Base-by-base conservation (phyloP, 2,797 vertebrate species). In the Telmatherina bonti region DNA sequence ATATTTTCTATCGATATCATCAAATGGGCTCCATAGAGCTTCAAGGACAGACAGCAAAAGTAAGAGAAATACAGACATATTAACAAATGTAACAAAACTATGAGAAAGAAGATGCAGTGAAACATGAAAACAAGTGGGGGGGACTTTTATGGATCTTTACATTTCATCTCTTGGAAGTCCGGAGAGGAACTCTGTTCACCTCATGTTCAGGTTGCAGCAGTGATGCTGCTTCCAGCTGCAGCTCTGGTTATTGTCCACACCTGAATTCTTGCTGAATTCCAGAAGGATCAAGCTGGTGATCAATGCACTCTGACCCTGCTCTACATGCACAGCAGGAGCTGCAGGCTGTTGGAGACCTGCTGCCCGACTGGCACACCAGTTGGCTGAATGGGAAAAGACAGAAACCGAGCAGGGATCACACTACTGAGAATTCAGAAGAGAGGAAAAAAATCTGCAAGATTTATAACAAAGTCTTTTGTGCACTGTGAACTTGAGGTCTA, bases 291-390 rank as follows among this genome's bases (percentile, higher is more conserved):
- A 58, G 70, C 62, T 15, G 73, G 65, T 64, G 76, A 85, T 81
- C 33, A 70, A 56, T 85, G 85, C 67, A 15, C 74, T 71, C 55
- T 35, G 74, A 61, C 76, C 74, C 72, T 75, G 76, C 66, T 88
- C 82, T 78, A 68, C 49, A 83, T 88, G 86, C 89, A 81, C 61
- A 62, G 66, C 79, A 77, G 78, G 76, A 67, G 75, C 84, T 75
- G 77, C 77, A 54, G 81, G 67, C 85, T 69, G 82, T 26, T 71
- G 78, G 85, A 76, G 80, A 78, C 83, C 83, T 67, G 81, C 52
- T 74, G 85, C 71, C 71, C 24, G 47, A 55, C 57, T 67, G 52
- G 56, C 70, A 38, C 69, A 73, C 69, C 85, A 62, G 58, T 82
- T 82, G 82, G 81, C 85, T 64, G 30, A 58, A 70, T 43, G 72